Evolutionary conservation across 2,113 vertebrate species (phyloP), one percentile per base, ranked within the genome.

Genomic region (Copsychus sechellarum): DNA sequence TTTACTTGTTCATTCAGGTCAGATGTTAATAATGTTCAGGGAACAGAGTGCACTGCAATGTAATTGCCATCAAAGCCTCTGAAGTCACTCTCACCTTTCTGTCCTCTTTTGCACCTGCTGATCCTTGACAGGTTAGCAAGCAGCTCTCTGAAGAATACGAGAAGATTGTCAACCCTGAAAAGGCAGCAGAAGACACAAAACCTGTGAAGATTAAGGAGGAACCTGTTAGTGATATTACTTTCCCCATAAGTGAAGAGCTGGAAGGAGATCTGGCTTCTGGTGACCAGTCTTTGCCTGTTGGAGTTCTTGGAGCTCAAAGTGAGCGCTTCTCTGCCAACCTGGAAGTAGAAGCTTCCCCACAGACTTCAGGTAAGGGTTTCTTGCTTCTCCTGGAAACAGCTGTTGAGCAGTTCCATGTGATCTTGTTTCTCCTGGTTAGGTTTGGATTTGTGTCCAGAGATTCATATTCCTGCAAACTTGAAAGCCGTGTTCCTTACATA

Each of bases 61-160:
- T 76, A 86, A 81, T 95, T 92, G 88, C 86, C 33, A 26, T 92
- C 50, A 40, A 72, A 72, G 79, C 54, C 50, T 88, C 90, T 96
- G 90, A 90, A 95, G 61, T 74, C 74, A 31, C 17, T 79, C 50
- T 95, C 69, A 95, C 89, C 85, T 87, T 83, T 80, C 51, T 71
- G 71, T 38, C 48, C 67, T 92, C 60, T 93, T 66, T 86, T 87
- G 78, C 12, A 74, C 83, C 61, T 31, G 7, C 86, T 95, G 73
- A 64, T 91, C 90, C 93, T 92, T 89, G 36, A 74, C 96, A 99
- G 99, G 98, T 99, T 93, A 99, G 99, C 96, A 99, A 99, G 94
- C 99, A 99, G 86, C 99, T 99, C 31, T 99, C 99, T 12, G 99
- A 99, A 92, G 99, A 99, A 53, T 99, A 99, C 11, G 99, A 99